Conservation (phyloP, 2,797 vertebrate species). For the Helarctos malayanus region DNA sequence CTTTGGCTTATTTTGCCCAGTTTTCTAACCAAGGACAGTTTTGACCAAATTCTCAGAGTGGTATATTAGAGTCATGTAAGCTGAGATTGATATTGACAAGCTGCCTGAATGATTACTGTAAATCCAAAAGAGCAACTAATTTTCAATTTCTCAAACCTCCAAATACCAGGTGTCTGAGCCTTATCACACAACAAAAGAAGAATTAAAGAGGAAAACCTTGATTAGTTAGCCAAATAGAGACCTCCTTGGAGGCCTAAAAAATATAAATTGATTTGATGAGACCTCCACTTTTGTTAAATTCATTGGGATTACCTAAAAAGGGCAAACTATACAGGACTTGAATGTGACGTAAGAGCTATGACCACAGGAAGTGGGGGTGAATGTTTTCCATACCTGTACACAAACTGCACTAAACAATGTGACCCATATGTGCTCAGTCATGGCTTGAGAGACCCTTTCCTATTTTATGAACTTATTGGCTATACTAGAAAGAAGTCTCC, state of each 20-base stretch:
- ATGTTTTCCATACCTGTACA: not conserved
- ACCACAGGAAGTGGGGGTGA: not conserved
- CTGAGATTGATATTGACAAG: slow-evolving; percentile 82
- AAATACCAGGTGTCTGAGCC: slow-evolving; percentile 22
- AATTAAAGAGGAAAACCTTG: not conserved
- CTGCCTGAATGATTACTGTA: slow-evolving; percentile 80
- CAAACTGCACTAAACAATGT: slow-evolving; percentile 1
- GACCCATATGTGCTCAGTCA: not conserved
- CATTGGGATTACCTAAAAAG: not conserved
- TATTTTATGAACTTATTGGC: not conserved
- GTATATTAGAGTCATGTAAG: slow-evolving; percentile 57
- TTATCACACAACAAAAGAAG: not conserved
- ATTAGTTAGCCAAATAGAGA: not conserved
- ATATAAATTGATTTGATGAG: slow-evolving; percentile 22
- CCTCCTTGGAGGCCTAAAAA: slow-evolving; percentile 38
- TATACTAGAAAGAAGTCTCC: not conserved
- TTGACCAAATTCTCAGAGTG: slow-evolving; percentile 72
- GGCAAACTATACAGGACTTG: not conserved
- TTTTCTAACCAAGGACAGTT: slow-evolving; percentile 65
- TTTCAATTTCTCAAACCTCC: slow-evolving; percentile 78
- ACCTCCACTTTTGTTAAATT: slow-evolving; percentile 44
- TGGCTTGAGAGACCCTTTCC: not conserved
- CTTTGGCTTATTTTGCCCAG: slow-evolving; percentile 68
- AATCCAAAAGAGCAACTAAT: slow-evolving; percentile 77
- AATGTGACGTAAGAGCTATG: not conserved